A percentile compares a stretch with the other conserved stretches of the same genome.
Evolutionary conservation across 1,140 invertebrate genomes (phyloP).

Genomic region (Heliconius hewitsoni): DNA sequence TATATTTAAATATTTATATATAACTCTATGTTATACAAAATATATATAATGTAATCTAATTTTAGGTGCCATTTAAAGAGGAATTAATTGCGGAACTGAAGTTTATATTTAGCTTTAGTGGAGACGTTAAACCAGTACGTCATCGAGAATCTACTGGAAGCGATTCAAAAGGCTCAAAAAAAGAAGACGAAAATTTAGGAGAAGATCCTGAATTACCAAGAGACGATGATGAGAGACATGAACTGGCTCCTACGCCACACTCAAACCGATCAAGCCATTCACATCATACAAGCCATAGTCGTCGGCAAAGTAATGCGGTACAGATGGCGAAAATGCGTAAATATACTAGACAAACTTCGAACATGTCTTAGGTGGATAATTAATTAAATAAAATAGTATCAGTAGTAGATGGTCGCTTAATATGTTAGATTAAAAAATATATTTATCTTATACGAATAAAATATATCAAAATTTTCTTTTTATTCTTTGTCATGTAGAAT

Average conservation of each 20-base stretch:
- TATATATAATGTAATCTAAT: slow-evolving; percentile 21
- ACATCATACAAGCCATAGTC: slow-evolving; percentile 62
- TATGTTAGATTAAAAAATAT: neutral
- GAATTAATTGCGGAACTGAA: slow-evolving; percentile 87
- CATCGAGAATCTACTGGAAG: slow-evolving; percentile 66
- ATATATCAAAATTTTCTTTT: neutral
- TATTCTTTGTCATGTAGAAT: too few species aligned
- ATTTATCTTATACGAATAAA: neutral
- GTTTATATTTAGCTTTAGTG: slow-evolving; percentile 88
- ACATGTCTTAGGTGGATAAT: slow-evolving; percentile 24
- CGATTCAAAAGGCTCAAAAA: slow-evolving; percentile 63
- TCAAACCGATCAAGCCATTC: slow-evolving; percentile 68
- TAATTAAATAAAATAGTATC: neutral
- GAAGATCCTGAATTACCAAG: slow-evolving; percentile 51
- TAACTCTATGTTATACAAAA: neutral
- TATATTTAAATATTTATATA: too few species aligned
- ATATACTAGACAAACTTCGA: slow-evolving; percentile 49
- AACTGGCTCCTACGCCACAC: slow-evolving; percentile 54
- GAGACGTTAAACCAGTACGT: slow-evolving; percentile 85
- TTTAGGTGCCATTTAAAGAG: slow-evolving; percentile 85
- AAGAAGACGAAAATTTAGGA: slow-evolving; percentile 50
- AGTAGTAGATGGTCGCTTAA: neutral
- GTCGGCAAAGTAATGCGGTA: slow-evolving; percentile 65
- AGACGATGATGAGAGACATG: slow-evolving; percentile 48
- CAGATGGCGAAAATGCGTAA: slow-evolving; percentile 68